A percentile compares a stretch with the other conserved stretches of the same genome.
Evolutionary conservation across 2,113 vertebrate species (phyloP).

Genomic region (Triplophysa tibetana): DNA sequence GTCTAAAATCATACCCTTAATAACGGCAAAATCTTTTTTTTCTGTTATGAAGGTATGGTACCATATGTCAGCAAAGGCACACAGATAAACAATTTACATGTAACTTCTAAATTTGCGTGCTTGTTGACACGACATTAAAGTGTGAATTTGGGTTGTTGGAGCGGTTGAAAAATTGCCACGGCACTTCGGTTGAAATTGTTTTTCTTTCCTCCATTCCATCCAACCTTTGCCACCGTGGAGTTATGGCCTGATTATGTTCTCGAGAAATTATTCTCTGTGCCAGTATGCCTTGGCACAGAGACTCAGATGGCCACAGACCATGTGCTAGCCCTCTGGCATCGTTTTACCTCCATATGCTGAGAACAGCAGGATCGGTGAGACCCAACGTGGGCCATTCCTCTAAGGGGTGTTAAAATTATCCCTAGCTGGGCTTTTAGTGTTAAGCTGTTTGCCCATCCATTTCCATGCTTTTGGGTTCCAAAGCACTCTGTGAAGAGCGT

Average conservation of each 20-base stretch:
- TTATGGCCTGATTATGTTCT: slow-evolving; percentile 59
- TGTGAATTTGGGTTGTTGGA: slow-evolving; percentile 35
- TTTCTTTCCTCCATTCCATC: background rate
- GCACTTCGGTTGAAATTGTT: background rate
- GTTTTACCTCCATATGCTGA: slow-evolving; percentile 69
- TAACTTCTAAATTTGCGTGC: slow-evolving; percentile 5
- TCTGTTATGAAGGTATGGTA: slow-evolving; percentile 55
- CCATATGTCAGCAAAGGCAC: slow-evolving; percentile 59
- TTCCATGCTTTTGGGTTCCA: slow-evolving; percentile 13
- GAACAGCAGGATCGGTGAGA: slow-evolving; percentile 50
- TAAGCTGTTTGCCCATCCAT: slow-evolving; percentile 12
- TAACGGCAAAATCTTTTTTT: slow-evolving; percentile 66
- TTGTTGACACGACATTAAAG: background rate
- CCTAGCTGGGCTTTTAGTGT: slow-evolving; percentile 17
- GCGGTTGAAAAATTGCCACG: slow-evolving; percentile 6
- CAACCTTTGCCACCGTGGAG: slow-evolving; percentile 7
- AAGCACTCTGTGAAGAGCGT: background rate
- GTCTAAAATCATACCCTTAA: slow-evolving; percentile 57
- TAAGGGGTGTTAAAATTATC: slow-evolving; percentile 49
- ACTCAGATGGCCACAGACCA: slow-evolving; percentile 65
- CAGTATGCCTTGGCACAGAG: slow-evolving; percentile 59
- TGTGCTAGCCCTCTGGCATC: slow-evolving; percentile 66
- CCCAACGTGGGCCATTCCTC: slow-evolving; percentile 62
- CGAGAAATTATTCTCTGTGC: slow-evolving; percentile 57
- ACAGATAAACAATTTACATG: slow-evolving; percentile 37